A percentile compares a stretch with the other conserved stretches of the same genome.
Conservation (phyloP, 2,888 invertebrate species). For the Elegia similella region DNA sequence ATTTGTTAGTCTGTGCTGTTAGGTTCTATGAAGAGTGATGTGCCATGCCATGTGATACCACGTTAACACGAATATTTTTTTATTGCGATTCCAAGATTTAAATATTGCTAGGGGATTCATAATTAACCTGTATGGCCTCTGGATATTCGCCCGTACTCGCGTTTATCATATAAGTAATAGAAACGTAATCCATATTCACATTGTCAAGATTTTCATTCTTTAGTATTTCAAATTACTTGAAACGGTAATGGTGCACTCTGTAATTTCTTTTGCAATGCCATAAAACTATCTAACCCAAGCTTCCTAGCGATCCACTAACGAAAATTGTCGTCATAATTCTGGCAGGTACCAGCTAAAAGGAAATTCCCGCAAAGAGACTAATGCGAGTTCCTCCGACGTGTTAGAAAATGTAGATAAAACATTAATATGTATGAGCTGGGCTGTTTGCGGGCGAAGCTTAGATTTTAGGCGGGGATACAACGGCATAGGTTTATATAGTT, state of each 20-base stretch:
- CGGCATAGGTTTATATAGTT: slow-evolving; percentile 25
- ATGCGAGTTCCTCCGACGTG: slow-evolving; percentile 53
- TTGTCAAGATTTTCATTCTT: too few relatives aligned
- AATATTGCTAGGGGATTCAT: too few relatives aligned
- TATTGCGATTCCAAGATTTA: too few relatives aligned
- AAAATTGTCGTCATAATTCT: slow-evolving; percentile 42
- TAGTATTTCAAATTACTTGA: not conserved
- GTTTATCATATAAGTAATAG: too few relatives aligned
- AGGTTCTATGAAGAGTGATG: too few relatives aligned
- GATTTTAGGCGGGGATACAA: slow-evolving; percentile 52
- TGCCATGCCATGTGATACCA: too few relatives aligned
- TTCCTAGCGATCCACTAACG: slow-evolving; percentile 4
- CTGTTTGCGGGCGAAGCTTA: slow-evolving; percentile 67
- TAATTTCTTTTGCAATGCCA: not conserved
- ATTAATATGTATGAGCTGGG: slow-evolving; percentile 76
- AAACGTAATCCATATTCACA: too few relatives aligned
- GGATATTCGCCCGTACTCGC: too few relatives aligned
- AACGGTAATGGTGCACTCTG: not conserved
- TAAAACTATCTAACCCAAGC: slow-evolving; percentile 2
- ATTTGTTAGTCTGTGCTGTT: too few relatives aligned
- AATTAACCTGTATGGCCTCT: too few relatives aligned
- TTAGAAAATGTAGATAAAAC: slow-evolving; percentile 70
- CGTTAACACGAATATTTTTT: too few relatives aligned
- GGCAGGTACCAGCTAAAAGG: slow-evolving; percentile 51
- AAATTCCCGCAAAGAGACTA: slow-evolving; percentile 66